phyloP scores from a whole-genome alignment of 37 sponge, comb jelly and placozoan genomes.

The Tethya wilhelma region DNA sequence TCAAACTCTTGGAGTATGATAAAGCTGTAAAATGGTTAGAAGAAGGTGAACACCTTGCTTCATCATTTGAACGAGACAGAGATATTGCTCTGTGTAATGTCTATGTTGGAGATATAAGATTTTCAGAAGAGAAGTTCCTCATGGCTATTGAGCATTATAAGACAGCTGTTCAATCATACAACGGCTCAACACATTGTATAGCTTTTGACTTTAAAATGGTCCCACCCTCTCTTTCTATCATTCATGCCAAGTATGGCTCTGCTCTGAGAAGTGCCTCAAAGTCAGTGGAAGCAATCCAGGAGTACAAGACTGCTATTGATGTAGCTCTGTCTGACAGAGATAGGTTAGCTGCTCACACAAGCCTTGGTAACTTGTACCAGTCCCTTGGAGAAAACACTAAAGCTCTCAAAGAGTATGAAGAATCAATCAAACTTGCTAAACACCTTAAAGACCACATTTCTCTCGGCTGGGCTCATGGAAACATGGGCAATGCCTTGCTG shows the following conservation, averaged over 20 bases:
- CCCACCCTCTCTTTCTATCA: slow-evolving; percentile 33
- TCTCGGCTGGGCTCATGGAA: slow-evolving; percentile 80
- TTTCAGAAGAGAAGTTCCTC: not conserved
- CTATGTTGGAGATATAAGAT: slow-evolving; percentile 67
- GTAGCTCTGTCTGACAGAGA: slow-evolving; percentile 26
- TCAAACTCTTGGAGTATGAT: not conserved
- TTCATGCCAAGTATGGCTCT: slow-evolving; percentile 32
- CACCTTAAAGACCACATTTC: slow-evolving; percentile 43
- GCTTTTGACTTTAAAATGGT: slow-evolving; percentile 16
- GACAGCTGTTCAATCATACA: slow-evolving; percentile 21
- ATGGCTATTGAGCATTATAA: slow-evolving; percentile 33
- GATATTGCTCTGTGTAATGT: slow-evolving; percentile 44
- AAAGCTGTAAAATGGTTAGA: not conserved
- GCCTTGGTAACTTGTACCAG: slow-evolving; percentile 80
- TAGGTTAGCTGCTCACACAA: slow-evolving; percentile 28
- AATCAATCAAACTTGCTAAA: slow-evolving; percentile 35
- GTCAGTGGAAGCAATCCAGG: slow-evolving; percentile 27
- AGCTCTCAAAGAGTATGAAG: slow-evolving; percentile 53
- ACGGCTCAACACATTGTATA: slow-evolving; percentile 3
- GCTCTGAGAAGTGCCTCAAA: slow-evolving; percentile 22
- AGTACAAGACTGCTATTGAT: slow-evolving; percentile 27
- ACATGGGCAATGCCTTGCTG: slow-evolving; percentile 77
- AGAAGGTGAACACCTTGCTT: not conserved
- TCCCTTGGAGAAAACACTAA: slow-evolving; percentile 42
- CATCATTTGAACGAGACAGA: not conserved